Evolutionary conservation across 2,888 invertebrate genomes (phyloP).

Genomic region (Auanema sp.): DNA sequence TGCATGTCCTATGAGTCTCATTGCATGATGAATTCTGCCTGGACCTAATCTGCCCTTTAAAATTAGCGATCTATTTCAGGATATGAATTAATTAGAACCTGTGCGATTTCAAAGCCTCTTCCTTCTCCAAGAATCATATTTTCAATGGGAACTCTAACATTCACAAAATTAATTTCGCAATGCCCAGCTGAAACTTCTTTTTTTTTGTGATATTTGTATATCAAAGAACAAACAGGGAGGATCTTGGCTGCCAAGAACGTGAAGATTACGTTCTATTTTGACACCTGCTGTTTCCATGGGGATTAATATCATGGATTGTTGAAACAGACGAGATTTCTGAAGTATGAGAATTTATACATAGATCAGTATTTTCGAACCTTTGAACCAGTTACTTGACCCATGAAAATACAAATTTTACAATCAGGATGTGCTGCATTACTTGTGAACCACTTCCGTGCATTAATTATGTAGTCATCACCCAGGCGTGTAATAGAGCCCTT

Average conservation of each 20-base stretch:
- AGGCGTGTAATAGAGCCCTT: conserved; percentile 65
- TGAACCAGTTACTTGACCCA: conserved; percentile 66
- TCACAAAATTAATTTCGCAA: conserved; percentile 67
- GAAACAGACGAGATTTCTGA: conserved; percentile 63
- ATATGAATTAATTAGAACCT: conserved; percentile 16
- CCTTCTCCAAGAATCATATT: conserved; percentile 68
- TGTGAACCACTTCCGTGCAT: conserved; percentile 69
- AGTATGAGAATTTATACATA: neutral
- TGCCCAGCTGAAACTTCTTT: conserved; percentile 65
- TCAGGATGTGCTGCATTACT: conserved; percentile 67
- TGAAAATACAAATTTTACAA: conserved; percentile 67
- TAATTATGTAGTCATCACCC: conserved; percentile 66
- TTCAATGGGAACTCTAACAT: conserved; percentile 66
- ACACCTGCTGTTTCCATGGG: conserved; percentile 68
- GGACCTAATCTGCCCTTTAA: conserved; percentile 67
- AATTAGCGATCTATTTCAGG: neutral
- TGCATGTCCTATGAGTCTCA: conserved; percentile 67
- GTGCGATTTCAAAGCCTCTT: conserved; percentile 69
- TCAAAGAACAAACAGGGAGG: conserved; percentile 56
- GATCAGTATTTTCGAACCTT: conserved; percentile 13
- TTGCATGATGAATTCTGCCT: conserved; percentile 69
- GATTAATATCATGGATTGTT: conserved; percentile 68
- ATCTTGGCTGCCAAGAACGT: conserved; percentile 66
- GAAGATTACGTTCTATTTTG: conserved; percentile 65
- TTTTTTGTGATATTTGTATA: neutral